Evolutionary conservation across 2,797 vertebrate species (phyloP).

Genomic region (Microhierax caerulescens): DNA sequence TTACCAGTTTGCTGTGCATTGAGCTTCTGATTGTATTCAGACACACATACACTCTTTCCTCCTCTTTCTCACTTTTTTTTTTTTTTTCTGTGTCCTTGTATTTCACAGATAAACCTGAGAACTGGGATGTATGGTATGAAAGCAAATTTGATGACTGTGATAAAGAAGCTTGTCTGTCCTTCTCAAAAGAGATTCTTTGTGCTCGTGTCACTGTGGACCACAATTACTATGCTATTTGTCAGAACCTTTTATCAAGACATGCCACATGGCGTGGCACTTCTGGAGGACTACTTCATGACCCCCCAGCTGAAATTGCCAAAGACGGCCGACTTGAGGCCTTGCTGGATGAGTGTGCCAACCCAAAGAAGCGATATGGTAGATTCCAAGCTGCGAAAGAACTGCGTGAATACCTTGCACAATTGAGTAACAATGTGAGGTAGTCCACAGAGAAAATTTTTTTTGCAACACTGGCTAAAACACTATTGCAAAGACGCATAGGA

Average conservation of each 20-base stretch:
- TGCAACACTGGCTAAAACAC: constrained; percentile 49
- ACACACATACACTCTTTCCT: not conserved
- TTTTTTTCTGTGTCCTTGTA: not conserved
- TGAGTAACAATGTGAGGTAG: constrained; percentile 92
- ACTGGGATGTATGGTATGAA: constrained; percentile 96
- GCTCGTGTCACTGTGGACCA: constrained; percentile 95
- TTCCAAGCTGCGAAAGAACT: constrained; percentile 94
- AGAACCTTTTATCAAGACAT: constrained; percentile 94
- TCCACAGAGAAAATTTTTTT: constrained; percentile 45
- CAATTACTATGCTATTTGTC: constrained; percentile 97
- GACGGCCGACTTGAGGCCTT: constrained; percentile 90
- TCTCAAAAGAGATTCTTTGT: constrained; percentile 97
- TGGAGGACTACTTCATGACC: constrained; percentile 94
- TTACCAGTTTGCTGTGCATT: not conserved
- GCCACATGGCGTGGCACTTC: constrained; percentile 96
- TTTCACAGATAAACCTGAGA: constrained; percentile 93
- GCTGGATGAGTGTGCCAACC: constrained; percentile 96
- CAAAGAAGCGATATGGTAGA: constrained; percentile 91
- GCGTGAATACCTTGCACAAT: constrained; percentile 91
- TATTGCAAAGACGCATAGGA: constrained; percentile 37
- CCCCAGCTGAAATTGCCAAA: constrained; percentile 90
- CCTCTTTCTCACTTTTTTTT: not conserved
- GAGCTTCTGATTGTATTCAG: not conserved
- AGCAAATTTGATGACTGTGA: constrained; percentile 98
- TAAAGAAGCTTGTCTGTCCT: constrained; percentile 97